Evolutionary conservation across 2,113 vertebrate species (phyloP).

Genomic region (Grus americana): DNA sequence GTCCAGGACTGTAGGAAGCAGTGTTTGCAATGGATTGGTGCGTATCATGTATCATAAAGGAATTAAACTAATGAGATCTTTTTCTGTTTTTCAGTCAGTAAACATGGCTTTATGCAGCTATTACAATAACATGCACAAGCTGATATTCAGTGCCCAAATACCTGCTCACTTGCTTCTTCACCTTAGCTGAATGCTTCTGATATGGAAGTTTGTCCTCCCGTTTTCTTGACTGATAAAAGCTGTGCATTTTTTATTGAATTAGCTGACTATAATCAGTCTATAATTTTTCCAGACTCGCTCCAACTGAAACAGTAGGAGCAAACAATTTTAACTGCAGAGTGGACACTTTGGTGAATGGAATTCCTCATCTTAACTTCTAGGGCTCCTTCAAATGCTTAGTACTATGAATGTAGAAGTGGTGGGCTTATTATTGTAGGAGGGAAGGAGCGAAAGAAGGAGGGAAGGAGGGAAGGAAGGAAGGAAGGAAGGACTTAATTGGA

Average conservation of each 20-base stretch:
- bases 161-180: not conserved
- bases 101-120: not conserved
- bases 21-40: not conserved
- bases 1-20: not conserved
- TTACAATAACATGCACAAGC: not conserved
- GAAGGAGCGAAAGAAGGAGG: no score
- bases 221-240: not conserved
- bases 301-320: not conserved
- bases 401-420: not conserved
- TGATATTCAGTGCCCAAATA: not conserved
- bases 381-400: not conserved
- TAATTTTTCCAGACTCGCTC: not conserved
- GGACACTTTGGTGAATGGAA: not conserved
- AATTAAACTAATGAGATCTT: not conserved
- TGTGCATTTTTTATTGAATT: not conserved
- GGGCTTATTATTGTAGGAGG: not conserved
- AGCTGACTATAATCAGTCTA: not conserved
- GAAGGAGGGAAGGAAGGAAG: not conserved
- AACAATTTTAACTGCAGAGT: not conserved
- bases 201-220: not conserved
- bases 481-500: not conserved
- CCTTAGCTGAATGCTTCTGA: not conserved
- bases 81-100: not conserved
- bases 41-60: not conserved
- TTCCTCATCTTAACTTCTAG: not conserved